Base-by-base conservation (phyloP, 2,888 invertebrate species). In the Abrostola tripartita region DNA sequence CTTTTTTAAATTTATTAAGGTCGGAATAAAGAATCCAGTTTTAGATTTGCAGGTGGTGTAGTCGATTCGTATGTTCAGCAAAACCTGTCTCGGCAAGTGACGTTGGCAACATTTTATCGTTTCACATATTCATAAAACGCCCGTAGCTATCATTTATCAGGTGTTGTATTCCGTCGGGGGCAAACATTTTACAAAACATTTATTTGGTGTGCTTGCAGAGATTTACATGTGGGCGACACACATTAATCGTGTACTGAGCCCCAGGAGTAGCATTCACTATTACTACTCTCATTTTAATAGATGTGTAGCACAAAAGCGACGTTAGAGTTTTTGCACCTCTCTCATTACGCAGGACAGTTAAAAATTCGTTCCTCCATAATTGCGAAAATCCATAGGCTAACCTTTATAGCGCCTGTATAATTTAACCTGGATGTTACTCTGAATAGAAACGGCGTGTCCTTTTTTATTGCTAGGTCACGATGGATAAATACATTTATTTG, bases 101-200 rank as follows among this genome's bases (percentile, higher is more conserved):
- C 81, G 82, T 69, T 57, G 65, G 76, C 83, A 84, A 85, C 81
- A 81, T 87, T 86, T 87, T 86, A 87, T 86, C 84, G 85, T 78
- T 85, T 83, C 82, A 84, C 82, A 86, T 89, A 89, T 90, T 90
- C 87, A 89, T 90, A 90, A 88, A 90, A 84, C 85, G 87, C 88
- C 87, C 80, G 83, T 82, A 85, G 90, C 88, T 80, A 89, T 90
- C 86, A 88, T 91, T 92, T 90, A 90, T 92, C 91, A 90, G 89
- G 86, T 89, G 88, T 85, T 86, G 87, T 87, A 84, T 84, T 83
- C 87, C 87, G 77, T 81, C 74, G 87, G 84, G 88, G 85, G 84
- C 80, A 85, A 87, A 88, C 86, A 86, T 88, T 89, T 89, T 85
- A 87, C 87, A 87, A 87, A 89, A 86, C 88, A 88, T 91, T 91